phyloP scores from a whole-genome alignment of 2,888 invertebrate species.

The Danaus chrysippus region DNA sequence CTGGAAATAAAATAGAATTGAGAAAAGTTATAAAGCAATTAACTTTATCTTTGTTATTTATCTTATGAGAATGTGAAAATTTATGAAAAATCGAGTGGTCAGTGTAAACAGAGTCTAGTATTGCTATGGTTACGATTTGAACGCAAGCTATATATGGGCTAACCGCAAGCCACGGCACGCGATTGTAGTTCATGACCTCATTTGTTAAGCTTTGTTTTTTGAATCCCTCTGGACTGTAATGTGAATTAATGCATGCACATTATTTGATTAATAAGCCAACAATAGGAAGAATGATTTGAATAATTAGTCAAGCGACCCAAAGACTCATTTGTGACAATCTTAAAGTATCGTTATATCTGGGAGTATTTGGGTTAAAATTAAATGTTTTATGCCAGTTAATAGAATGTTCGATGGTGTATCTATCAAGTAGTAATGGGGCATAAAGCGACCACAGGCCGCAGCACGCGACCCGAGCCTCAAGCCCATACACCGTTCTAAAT shows the following conservation, averaged over 20 bases:
- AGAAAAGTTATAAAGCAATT: neutral
- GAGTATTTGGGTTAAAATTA: neutral
- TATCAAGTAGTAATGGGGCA: neutral
- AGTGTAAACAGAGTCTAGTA: neutral
- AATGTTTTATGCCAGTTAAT: neutral
- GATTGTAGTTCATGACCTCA: slow-evolving; percentile 33
- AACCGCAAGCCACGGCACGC: slow-evolving; percentile 68
- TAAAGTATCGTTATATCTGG: neutral
- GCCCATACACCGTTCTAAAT: slow-evolving; percentile 8
- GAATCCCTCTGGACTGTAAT: neutral
- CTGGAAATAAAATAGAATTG: neutral
- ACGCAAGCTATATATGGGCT: slow-evolving; percentile 25
- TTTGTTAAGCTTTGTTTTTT: slow-evolving; percentile 13
- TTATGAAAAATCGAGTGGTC: slow-evolving; percentile 12
- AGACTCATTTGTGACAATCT: neutral
- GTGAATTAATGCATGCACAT: neutral
- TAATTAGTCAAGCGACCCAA: too few relatives aligned
- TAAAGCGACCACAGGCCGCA: slow-evolving; percentile 55
- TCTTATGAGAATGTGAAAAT: neutral
- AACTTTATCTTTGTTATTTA: neutral
- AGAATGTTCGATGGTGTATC: neutral
- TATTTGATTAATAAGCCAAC: slow-evolving; percentile 4
- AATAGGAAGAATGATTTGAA: neutral
- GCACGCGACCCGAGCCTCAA: slow-evolving; percentile 48
- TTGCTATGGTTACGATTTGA: slow-evolving; percentile 17